Evolutionary conservation across 2,113 vertebrate species (phyloP).

Genomic region (Monopterus albus): DNA sequence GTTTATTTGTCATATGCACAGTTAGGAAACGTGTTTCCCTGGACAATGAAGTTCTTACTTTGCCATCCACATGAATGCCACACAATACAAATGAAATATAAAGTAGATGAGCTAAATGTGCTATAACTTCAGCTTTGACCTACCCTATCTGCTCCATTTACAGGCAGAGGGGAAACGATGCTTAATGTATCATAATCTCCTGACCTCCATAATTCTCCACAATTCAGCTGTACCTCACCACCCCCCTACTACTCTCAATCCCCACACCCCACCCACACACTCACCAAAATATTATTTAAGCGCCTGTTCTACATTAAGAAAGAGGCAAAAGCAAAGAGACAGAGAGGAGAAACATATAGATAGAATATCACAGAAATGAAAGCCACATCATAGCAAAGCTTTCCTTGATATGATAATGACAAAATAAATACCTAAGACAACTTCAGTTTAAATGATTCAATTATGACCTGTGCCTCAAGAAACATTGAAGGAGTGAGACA

Average conservation of each 20-base stretch:
- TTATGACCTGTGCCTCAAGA: slow-evolving; percentile 59
- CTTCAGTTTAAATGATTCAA: slow-evolving; percentile 70
- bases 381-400: slow-evolving; percentile 30
- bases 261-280: no score
- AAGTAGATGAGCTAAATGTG: no score
- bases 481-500: slow-evolving; percentile 45
- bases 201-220: slow-evolving; percentile 67
- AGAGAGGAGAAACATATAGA: background rate
- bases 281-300: no score
- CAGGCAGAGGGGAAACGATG: slow-evolving; percentile 59
- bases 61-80: no score
- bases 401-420: slow-evolving; percentile 38
- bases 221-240: slow-evolving; percentile 55
- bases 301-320: no score
- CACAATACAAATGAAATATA: no score
- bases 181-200: slow-evolving; percentile 69
- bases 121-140: no score
- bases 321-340: background rate
- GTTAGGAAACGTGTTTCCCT: no score
- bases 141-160: slow-evolving; percentile 53
- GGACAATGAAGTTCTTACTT: no score
- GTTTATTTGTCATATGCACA: no score
- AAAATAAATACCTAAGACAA: slow-evolving; percentile 62
- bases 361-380: background rate
- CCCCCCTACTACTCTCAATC: no score